These are phyloP conservation scores for Bellardia pandia DNA, from an alignment of 2,888 invertebrate species.

Conservation along the genomic window DNA sequence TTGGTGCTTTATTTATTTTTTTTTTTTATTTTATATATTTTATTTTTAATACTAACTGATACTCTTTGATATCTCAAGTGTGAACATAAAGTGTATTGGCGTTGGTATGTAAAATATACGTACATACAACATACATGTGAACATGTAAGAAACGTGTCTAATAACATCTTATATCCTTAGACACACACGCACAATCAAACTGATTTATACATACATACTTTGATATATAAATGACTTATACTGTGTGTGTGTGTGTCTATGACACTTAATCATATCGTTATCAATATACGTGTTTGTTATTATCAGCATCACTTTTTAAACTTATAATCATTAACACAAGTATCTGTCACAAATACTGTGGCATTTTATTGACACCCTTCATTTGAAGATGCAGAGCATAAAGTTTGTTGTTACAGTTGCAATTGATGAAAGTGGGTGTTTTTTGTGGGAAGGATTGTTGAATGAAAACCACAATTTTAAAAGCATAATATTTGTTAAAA, in stretches of 20 bases:
- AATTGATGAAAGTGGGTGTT: background rate
- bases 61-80: conserved; percentile 62
- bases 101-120: conserved; percentile 19
- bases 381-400: background rate
- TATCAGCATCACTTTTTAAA: conserved; percentile 1
- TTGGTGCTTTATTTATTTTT: background rate
- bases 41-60: conserved; percentile 32
- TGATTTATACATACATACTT: background rate
- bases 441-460: background rate
- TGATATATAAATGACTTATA: background rate
- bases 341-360: conserved; percentile 20
- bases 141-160: conserved; percentile 6
- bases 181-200: background rate
- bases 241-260: background rate
- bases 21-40: background rate
- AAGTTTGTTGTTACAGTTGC: background rate
- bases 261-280: conserved; percentile 33
- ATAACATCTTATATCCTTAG: conserved; percentile 25
- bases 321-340: conserved; percentile 20
- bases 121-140: background rate
- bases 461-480: too few relatives aligned
- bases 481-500: too few relatives aligned
- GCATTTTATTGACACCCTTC: background rate
- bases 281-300: conserved; percentile 50
- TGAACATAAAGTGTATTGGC: conserved; percentile 20